Conservation (phyloP, 2,797 vertebrate species). For the Lates japonicus region DNA sequence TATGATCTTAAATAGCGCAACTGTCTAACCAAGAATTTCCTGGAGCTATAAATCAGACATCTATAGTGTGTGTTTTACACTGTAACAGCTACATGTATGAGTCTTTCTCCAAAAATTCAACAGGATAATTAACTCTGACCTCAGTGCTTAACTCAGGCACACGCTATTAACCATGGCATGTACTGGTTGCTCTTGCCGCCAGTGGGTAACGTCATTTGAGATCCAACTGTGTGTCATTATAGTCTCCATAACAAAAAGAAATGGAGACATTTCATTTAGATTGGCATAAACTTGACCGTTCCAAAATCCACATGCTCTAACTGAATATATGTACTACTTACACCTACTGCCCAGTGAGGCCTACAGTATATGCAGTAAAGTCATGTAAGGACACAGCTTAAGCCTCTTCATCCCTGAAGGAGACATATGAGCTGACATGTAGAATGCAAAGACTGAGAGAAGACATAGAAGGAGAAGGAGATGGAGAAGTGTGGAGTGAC, state of each 20-base stretch:
- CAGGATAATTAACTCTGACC: conserved; percentile 40
- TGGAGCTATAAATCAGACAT: background rate
- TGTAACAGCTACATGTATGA: background rate
- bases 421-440: conserved; percentile 53
- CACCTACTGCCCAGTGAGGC: background rate
- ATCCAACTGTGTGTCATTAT: background rate
- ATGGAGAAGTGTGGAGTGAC: conserved; percentile 48
- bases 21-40: background rate
- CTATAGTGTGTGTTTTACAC: background rate
- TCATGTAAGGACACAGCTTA: conserved; percentile 47
- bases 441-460: conserved; percentile 10
- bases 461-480: conserved; percentile 24
- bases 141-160: conserved; percentile 27
- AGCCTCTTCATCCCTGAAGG: conserved; percentile 45
- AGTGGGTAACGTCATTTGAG: conserved; percentile 18
- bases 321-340: conserved; percentile 13
- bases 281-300: background rate
- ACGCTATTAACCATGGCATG: conserved; percentile 11
- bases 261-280: conserved; percentile 1
- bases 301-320: conserved; percentile 12
- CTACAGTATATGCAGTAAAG: conserved; percentile 8
- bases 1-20: conserved; percentile 7
- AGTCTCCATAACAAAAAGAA: conserved; percentile 28
- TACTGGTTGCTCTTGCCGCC: conserved; percentile 25
- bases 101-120: conserved; percentile 17